These are phyloP conservation scores for Aelia acuminata DNA, from an alignment of 2,888 invertebrate genomes.

Conservation along the genomic window DNA sequence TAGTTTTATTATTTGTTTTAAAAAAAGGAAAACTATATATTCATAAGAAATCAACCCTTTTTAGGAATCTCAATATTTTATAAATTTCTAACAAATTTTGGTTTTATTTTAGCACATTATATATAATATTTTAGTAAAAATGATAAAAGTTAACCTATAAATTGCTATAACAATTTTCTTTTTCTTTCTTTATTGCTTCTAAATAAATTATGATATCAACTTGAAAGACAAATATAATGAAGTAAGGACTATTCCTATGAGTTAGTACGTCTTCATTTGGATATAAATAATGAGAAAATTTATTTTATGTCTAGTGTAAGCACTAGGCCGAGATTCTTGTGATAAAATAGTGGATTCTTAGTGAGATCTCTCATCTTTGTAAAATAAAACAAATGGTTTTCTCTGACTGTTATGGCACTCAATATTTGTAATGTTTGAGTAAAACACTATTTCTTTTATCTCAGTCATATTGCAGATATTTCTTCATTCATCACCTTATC, in stretches of 20 bases:
- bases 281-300: neutral
- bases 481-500: conserved; percentile 66
- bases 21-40: neutral
- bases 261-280: neutral
- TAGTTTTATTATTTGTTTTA: neutral
- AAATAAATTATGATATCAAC: neutral
- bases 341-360: conserved; percentile 1
- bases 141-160: neutral
- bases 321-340: conserved; percentile 47
- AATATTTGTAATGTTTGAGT: neutral
- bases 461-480: conserved; percentile 65
- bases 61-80: neutral
- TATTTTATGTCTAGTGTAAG: conserved; percentile 45
- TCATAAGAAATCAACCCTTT: neutral
- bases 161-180: neutral
- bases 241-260: conserved; percentile 23
- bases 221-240: conserved; percentile 37
- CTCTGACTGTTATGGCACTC: conserved; percentile 14
- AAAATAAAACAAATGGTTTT: neutral
- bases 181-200: conserved; percentile 30
- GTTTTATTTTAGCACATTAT: neutral
- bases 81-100: neutral
- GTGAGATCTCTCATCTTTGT: conserved; percentile 1
- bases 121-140: neutral
- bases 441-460: conserved; percentile 54